A percentile compares a stretch with the other conserved stretches of the same genome.
Evolutionary conservation across 1,140 invertebrate species (phyloP).

Genomic region (Heliconius himera): DNA sequence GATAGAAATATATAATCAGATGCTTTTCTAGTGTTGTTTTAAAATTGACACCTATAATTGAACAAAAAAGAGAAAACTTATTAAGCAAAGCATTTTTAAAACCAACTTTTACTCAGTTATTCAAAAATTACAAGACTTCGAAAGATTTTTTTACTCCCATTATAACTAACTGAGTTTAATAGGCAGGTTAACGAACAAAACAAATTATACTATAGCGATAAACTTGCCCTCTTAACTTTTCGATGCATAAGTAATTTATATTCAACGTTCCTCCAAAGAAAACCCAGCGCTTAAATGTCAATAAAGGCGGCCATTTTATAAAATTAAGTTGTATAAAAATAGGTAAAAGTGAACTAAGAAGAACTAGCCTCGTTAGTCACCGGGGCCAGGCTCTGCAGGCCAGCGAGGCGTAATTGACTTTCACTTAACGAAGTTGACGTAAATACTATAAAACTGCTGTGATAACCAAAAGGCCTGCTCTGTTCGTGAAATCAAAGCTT

Average conservation of each 20-base stretch:
- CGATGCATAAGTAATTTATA: not conserved
- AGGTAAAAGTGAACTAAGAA: slow-evolving; percentile 1
- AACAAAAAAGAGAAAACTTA: not conserved
- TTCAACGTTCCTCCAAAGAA: not conserved
- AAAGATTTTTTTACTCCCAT: not conserved
- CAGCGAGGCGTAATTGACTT: slow-evolving; percentile 22
- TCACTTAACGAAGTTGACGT: slow-evolving; percentile 25
- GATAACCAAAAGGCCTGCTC: slow-evolving; percentile 17
- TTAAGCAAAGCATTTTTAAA: not conserved
- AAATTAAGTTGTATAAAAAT: slow-evolving; percentile 7
- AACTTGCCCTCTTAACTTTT: not conserved
- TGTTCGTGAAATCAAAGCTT: slow-evolving; percentile 26
- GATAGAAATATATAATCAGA: too few relatives aligned
- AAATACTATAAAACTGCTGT: slow-evolving; percentile 19
- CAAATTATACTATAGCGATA: not conserved
- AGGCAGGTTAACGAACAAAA: not conserved
- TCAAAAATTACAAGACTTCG: not conserved
- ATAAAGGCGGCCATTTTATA: slow-evolving; percentile 3
- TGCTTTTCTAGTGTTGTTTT: too few relatives aligned
- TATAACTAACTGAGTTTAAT: not conserved
- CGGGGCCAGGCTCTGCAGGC: not conserved
- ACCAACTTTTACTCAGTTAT: not conserved
- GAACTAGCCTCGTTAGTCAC: slow-evolving; percentile 13
- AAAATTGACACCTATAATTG: not conserved
- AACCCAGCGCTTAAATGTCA: not conserved